phyloP scores from a whole-genome alignment of 2,888 invertebrate genomes.

The Mechanitis mazaeus region DNA sequence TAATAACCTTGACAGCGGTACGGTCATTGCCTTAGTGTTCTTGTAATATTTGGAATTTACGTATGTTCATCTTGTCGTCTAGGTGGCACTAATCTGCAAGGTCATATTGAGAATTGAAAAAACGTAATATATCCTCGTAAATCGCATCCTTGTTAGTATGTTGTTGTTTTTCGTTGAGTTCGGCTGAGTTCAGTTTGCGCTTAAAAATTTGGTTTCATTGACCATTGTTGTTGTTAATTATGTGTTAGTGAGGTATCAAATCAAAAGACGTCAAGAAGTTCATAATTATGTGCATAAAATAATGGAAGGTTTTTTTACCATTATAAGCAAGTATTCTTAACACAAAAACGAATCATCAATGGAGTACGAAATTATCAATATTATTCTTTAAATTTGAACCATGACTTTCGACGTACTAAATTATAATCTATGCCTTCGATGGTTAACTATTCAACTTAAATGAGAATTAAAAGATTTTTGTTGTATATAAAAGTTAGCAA shows the following conservation, averaged over 20 bases:
- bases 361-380: too few relatives aligned
- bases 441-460: too few relatives aligned
- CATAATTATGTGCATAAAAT: too few relatives aligned
- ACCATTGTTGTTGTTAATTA: not conserved
- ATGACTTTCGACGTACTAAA: too few relatives aligned
- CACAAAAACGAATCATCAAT: too few relatives aligned
- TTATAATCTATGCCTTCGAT: too few relatives aligned
- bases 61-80: constrained; percentile 45
- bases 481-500: too few relatives aligned
- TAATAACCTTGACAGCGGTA: constrained; percentile 47
- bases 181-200: not conserved
- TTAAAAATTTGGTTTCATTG: not conserved
- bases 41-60: constrained; percentile 41
- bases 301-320: too few relatives aligned
- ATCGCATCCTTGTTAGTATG: not conserved
- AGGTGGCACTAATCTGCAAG: constrained; percentile 61
- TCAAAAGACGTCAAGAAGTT: too few relatives aligned
- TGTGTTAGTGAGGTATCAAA: not conserved
- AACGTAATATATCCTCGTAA: not conserved
- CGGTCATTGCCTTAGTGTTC: constrained; percentile 46
- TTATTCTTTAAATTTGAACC: too few relatives aligned
- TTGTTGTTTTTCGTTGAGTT: not conserved
- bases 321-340: too few relatives aligned
- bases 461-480: too few relatives aligned
- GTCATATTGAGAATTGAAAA: constrained; percentile 40